Conservation (phyloP, 1,140 invertebrate genomes). For the Zeugodacus cucurbitae region DNA sequence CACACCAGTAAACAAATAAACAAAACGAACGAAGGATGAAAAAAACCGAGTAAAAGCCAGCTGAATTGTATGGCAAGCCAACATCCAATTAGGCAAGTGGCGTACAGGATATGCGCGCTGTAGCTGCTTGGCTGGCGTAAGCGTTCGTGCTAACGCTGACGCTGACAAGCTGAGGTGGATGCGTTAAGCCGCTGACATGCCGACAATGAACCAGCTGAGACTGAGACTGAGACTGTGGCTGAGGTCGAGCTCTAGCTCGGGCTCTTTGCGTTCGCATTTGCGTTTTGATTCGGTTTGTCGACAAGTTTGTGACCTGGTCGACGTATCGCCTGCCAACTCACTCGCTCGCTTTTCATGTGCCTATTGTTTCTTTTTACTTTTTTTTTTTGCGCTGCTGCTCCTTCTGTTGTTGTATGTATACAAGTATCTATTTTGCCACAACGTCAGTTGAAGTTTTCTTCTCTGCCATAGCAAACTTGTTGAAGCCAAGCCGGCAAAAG, state of each 20-base stretch:
- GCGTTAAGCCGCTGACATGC: conserved; percentile 33
- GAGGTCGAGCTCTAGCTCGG: not conserved
- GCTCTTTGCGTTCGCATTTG: not conserved
- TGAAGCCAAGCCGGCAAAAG: not conserved
- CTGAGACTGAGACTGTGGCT: not conserved
- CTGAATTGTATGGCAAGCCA: not conserved
- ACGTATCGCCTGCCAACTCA: not conserved
- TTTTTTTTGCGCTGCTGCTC: not conserved
- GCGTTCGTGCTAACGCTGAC: not conserved
- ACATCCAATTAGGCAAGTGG: conserved; percentile 36
- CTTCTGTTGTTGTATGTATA: no score
- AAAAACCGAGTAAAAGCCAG: not conserved
- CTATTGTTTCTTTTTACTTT: not conserved
- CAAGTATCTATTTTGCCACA: conserved; percentile 21
- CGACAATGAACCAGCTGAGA: conserved; percentile 14
- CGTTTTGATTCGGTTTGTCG: conserved; percentile 4
- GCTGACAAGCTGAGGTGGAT: conserved; percentile 32
- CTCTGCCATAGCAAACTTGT: not conserved
- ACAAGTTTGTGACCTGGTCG: not conserved
- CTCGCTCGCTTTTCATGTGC: not conserved
- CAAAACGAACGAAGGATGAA: no score
- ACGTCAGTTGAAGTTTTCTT: conserved; percentile 22
- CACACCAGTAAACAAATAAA: not conserved
- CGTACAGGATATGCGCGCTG: not conserved
- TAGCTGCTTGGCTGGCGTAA: not conserved